Evolutionary conservation across 2,888 invertebrate genomes (phyloP).

Genomic region (Hemicrepidius hirtus): DNA sequence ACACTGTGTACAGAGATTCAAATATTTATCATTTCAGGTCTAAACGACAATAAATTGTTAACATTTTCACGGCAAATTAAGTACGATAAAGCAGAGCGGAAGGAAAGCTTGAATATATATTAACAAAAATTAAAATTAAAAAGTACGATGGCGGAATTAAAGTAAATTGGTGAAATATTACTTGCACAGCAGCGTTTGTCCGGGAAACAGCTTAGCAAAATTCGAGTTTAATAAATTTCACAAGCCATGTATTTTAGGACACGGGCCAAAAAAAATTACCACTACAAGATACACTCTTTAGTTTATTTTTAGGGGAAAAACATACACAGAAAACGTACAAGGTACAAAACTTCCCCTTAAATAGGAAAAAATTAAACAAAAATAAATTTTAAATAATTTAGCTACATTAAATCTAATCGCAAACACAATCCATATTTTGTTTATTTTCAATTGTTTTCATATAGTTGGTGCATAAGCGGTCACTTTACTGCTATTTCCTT

Average conservation of each 20-base stretch:
- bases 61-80: slow-evolving; percentile 36
- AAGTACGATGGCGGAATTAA: slow-evolving; percentile 34
- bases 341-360: too few species aligned
- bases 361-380: too few species aligned
- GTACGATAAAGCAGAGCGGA: slow-evolving; percentile 33
- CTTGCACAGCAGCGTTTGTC: slow-evolving; percentile 13
- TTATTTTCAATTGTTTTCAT: too few species aligned
- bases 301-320: slow-evolving; percentile 20
- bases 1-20: slow-evolving; percentile 5
- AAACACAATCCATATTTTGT: too few species aligned
- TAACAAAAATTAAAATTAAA: slow-evolving; percentile 43
- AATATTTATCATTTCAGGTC: slow-evolving; percentile 17
- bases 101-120: slow-evolving; percentile 33
- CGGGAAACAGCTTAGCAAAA: slow-evolving; percentile 27
- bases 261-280: slow-evolving; percentile 30
- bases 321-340: too few species aligned
- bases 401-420: too few species aligned
- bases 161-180: slow-evolving; percentile 33
- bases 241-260: slow-evolving; percentile 32
- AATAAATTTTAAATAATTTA: too few species aligned
- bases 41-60: slow-evolving; percentile 41
- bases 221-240: slow-evolving; percentile 37
- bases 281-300: slow-evolving; percentile 25
- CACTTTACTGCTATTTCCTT: too few species aligned
- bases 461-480: too few species aligned